Conservation (phyloP, 1,140 invertebrate genomes). For the Saxidomus purpurata region DNA sequence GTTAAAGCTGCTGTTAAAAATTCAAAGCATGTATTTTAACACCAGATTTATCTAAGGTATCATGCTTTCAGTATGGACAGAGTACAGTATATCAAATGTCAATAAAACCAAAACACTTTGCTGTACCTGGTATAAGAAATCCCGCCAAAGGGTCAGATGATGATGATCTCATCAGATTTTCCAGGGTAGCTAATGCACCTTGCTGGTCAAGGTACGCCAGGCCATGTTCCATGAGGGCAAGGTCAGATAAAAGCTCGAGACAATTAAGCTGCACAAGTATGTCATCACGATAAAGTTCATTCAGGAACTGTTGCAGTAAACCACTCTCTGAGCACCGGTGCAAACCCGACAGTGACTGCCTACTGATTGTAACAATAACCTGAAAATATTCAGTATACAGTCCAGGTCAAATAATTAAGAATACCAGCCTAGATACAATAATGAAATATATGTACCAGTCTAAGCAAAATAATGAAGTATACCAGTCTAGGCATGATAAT, state of each 20-base stretch:
- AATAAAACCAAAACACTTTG: too few relatives aligned
- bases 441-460: too few relatives aligned
- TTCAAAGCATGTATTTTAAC: too few relatives aligned
- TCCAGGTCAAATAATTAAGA: too few relatives aligned
- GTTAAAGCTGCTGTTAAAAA: too few relatives aligned
- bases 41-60: too few relatives aligned
- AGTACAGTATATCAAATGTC: too few relatives aligned
- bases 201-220: slow-evolving; percentile 91
- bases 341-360: slow-evolving; percentile 88
- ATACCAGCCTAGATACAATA: too few relatives aligned
- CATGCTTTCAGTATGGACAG: too few relatives aligned
- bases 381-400: too few relatives aligned
- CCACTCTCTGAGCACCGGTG: slow-evolving; percentile 88
- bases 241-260: slow-evolving; percentile 91
- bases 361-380: slow-evolving; percentile 90
- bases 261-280: slow-evolving; percentile 92
- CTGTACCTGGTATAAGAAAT: slow-evolving; percentile 90
- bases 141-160: slow-evolving; percentile 89
- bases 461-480: too few relatives aligned
- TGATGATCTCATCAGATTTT: slow-evolving; percentile 88
- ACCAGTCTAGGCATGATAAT: too few relatives aligned
- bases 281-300: slow-evolving; percentile 90
- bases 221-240: slow-evolving; percentile 90
- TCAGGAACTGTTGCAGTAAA: slow-evolving; percentile 90
- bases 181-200: slow-evolving; percentile 89